These are phyloP conservation scores for Pitta sordida DNA, from an alignment of 2,113 vertebrate species.

Conservation along the genomic window DNA sequence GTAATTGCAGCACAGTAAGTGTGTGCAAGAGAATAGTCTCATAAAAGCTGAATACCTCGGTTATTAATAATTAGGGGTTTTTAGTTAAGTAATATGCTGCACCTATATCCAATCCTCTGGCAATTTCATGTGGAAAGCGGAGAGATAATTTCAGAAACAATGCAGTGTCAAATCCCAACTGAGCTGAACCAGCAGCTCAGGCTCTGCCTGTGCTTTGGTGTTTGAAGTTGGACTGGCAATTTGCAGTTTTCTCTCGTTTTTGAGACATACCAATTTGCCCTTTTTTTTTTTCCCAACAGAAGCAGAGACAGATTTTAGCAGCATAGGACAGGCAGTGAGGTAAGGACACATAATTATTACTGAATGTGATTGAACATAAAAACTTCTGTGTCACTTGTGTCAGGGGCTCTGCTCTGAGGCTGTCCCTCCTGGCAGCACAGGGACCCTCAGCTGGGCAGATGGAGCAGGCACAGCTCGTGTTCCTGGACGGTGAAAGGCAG, in stretches of 20 bases:
- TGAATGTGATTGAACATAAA: background rate
- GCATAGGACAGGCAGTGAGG: background rate
- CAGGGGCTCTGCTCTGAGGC: background rate
- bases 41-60: background rate
- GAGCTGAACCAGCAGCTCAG: background rate
- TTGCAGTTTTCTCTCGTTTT: background rate
- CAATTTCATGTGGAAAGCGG: background rate
- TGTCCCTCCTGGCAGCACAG: background rate
- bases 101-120: background rate
- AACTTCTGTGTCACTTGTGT: accelerated
- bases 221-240: background rate
- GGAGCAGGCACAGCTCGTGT: background rate
- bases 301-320: background rate
- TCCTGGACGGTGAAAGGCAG: background rate
- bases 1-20: background rate
- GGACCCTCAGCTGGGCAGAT: background rate
- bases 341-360: background rate
- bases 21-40: background rate
- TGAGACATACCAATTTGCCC: background rate
- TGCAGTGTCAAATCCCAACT: background rate
- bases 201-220: background rate
- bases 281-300: background rate
- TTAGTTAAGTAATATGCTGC: background rate
- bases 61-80: conserved; percentile 47
- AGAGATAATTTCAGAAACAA: background rate